These are phyloP conservation scores for Dinoponera quadriceps DNA, from an alignment of 1,140 invertebrate genomes.

Conservation along the genomic window DNA sequence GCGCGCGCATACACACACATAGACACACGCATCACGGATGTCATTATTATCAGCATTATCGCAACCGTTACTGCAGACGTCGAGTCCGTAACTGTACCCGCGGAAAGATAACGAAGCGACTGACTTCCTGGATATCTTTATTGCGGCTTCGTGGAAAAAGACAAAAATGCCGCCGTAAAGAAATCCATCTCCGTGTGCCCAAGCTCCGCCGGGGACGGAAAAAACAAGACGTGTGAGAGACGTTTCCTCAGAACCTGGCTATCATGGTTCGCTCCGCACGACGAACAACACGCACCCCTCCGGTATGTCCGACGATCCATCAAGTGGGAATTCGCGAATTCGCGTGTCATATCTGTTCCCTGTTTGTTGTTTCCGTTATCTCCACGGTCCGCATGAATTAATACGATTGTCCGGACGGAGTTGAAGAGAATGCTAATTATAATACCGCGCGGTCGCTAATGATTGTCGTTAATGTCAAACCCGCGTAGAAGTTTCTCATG, in stretches of 20 bases:
- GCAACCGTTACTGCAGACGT: conserved; percentile 44
- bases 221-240: conserved; percentile 45
- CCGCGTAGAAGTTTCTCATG: too few relatives aligned
- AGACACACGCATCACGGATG: conserved; percentile 24
- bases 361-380: neutral
- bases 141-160: conserved; percentile 26
- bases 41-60: conserved; percentile 54
- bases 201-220: conserved; percentile 3
- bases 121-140: conserved; percentile 58
- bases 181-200: conserved; percentile 41
- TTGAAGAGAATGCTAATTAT: neutral
- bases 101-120: conserved; percentile 51
- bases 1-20: neutral
- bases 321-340: conserved; percentile 24
- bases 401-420: neutral
- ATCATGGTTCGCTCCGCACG: conserved; percentile 27
- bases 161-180: conserved; percentile 35
- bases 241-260: conserved; percentile 46
- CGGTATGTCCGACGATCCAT: neutral
- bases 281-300: conserved; percentile 14
- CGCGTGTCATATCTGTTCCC: neutral
- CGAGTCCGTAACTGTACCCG: conserved; percentile 46
- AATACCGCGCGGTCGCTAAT: too few relatives aligned
- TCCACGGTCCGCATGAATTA: neutral
- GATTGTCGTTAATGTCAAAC: too few relatives aligned